Percentiles rank a stretch among this genome's conserved stretches.
phyloP scores from a whole-genome alignment of 1,140 invertebrate species.

The Trichogramma pretiosum region DNA sequence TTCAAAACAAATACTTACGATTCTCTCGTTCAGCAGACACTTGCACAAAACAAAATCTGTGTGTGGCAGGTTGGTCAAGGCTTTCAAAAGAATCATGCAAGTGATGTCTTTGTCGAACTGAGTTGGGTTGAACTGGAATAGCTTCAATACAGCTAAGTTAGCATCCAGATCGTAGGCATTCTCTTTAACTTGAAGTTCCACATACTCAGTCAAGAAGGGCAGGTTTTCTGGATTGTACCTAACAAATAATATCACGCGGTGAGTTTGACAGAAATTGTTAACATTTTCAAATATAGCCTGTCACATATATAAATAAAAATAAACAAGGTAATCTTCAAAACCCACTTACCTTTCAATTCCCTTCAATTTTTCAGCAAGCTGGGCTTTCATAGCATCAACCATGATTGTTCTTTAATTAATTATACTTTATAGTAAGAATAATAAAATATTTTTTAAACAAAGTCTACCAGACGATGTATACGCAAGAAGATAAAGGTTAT shows the following conservation, averaged over 20 bases:
- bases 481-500: too few relatives aligned
- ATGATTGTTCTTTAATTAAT: conserved; percentile 32
- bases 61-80: conserved; percentile 90
- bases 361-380: conserved; percentile 62
- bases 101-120: conserved; percentile 76
- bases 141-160: conserved; percentile 82
- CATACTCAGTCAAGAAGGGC: conserved; percentile 79
- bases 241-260: conserved; percentile 29
- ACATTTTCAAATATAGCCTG: conserved; percentile 13
- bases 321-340: conserved; percentile 6
- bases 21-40: conserved; percentile 78
- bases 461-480: too few relatives aligned
- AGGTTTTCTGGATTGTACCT: conserved; percentile 95
- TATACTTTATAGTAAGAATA: not conserved
- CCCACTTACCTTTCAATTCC: conserved; percentile 66
- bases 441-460: too few relatives aligned
- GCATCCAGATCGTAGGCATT: conserved; percentile 95
- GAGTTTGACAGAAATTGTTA: conserved; percentile 13
- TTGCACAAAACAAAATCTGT: conserved; percentile 96
- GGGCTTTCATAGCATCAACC: conserved; percentile 68
- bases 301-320: too few relatives aligned
- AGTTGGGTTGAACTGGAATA: conserved; percentile 93
- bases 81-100: conserved; percentile 81
- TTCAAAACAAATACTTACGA: conserved; percentile 54
- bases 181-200: conserved; percentile 84